A percentile compares a stretch with the other conserved stretches of the same genome.
Conservation (phyloP, 2,797 vertebrate species). For the Macropodus opercularis region DNA sequence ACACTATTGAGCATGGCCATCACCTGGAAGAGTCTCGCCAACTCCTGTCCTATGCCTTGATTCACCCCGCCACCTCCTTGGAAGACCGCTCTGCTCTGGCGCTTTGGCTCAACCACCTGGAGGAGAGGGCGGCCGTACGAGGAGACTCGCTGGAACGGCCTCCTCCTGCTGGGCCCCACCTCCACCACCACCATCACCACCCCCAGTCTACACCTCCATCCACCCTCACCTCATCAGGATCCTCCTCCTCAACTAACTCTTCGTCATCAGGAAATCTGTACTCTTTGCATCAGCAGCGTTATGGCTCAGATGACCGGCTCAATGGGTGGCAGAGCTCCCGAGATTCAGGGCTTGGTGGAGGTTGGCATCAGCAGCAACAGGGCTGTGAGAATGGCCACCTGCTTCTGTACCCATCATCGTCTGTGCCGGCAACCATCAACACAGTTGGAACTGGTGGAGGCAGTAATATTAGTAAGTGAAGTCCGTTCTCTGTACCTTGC, state of each 20-base stretch:
- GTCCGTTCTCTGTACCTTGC: neutral
- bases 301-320: slow-evolving; percentile 96
- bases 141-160: slow-evolving; percentile 92
- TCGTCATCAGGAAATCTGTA: slow-evolving; percentile 84
- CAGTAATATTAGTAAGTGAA: slow-evolving; percentile 89
- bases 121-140: slow-evolving; percentile 87
- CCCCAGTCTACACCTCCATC: slow-evolving; percentile 75
- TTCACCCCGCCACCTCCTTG: slow-evolving; percentile 95
- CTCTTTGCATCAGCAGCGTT: slow-evolving; percentile 90
- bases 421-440: slow-evolving; percentile 95
- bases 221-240: slow-evolving; percentile 69
- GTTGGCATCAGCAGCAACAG: slow-evolving; percentile 91
- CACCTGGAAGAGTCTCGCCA: slow-evolving; percentile 98
- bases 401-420: slow-evolving; percentile 94
- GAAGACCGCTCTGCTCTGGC: slow-evolving; percentile 95
- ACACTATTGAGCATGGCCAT: slow-evolving; percentile 95
- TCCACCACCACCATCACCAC: slow-evolving; percentile 66
- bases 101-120: slow-evolving; percentile 98
- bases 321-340: slow-evolving; percentile 96
- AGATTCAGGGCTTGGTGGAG: slow-evolving; percentile 89
- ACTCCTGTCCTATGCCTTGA: slow-evolving; percentile 96
- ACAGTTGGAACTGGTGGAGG: slow-evolving; percentile 90
- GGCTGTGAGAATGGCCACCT: slow-evolving; percentile 95
- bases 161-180: slow-evolving; percentile 72
- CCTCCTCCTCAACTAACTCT: slow-evolving; percentile 69